Base-by-base conservation (phyloP, 2,888 invertebrate genomes). In the Ypsolopha scabrella region DNA sequence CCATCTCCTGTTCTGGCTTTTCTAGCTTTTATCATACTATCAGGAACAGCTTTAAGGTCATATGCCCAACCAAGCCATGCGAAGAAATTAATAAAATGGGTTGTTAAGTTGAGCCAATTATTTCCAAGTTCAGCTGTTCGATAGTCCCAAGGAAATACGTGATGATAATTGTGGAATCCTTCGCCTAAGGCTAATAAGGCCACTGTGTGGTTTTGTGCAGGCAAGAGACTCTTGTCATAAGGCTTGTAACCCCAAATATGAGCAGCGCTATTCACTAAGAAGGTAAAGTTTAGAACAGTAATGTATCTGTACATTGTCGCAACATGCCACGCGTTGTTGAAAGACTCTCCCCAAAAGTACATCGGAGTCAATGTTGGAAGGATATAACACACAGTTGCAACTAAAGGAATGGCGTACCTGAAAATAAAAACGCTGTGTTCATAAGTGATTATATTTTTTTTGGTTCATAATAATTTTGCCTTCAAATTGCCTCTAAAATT, bases 181-280 rank as follows among this genome's bases (percentile, higher is more conserved):
- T 77, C 77, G 0, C 76, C 75, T 4, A 64, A 54, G 0, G 68
- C 57, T 0, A 57, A 37, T 0, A 72, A 2, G 1, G 65, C 59
- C 1, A 68, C 64, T 0, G 53, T 8, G 0, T 57, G 6, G 38
- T 66, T 74, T 53, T 77, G 65, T 0, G 56, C 55, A 2, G 77
- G 64, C 24, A 56, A 8, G 24, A 78, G 67, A 6, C 51, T 58
- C 57, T 64, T 70, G 52, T 91, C 79, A 51, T 87, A 87, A 34
- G 86, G 81, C 49, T 71, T 76, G 41, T 70, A 64, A 0, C 87
- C 87, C 72, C 73, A 87, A 35, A 75, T 63, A 65, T 92, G 91
- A 10, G 91, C 91, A 3, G 85, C 88, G 57, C 90, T 90, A 73
- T 92, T 92, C 1, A 92, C 89, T n/a, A 89, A 70, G 87, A 90